Conservation (phyloP, 2,888 invertebrate species). For the Eilema griseolum region DNA sequence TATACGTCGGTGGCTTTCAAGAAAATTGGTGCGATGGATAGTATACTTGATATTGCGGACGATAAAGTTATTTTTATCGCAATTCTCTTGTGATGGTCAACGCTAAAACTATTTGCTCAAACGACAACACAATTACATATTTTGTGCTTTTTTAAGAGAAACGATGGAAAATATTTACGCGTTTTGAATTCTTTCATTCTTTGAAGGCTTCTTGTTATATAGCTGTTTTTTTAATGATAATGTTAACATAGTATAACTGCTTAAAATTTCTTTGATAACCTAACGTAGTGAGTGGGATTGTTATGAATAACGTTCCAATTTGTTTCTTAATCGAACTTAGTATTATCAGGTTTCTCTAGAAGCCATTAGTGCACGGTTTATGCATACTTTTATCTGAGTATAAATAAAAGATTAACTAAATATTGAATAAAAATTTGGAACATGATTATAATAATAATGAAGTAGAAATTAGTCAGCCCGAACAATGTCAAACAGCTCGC, state of each 20-base stretch:
- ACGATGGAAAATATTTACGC: background rate
- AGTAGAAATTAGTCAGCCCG: background rate
- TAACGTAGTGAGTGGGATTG: too few species aligned
- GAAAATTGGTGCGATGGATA: constrained; percentile 44
- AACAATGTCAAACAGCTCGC: background rate
- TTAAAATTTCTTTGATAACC: too few species aligned
- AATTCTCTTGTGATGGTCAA: constrained; percentile 34
- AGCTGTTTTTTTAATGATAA: too few species aligned
- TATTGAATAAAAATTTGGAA: background rate
- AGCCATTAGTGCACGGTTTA: too few species aligned
- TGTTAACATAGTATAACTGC: too few species aligned
- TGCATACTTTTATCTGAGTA: background rate
- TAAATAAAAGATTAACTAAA: background rate
- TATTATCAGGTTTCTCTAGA: too few species aligned
- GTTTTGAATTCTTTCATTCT: background rate
- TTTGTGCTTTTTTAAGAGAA: background rate
- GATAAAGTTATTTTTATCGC: constrained; percentile 46
- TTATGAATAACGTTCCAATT: background rate
- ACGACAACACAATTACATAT: background rate
- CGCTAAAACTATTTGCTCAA: constrained; percentile 31
- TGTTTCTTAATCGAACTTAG: background rate
- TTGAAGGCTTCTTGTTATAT: too few species aligned
- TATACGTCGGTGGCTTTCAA: constrained; percentile 48
- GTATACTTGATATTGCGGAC: constrained; percentile 27
- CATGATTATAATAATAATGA: background rate